These are phyloP conservation scores for Cotesia typhae DNA, from an alignment of 1,140 invertebrate species.

Conservation along the genomic window DNA sequence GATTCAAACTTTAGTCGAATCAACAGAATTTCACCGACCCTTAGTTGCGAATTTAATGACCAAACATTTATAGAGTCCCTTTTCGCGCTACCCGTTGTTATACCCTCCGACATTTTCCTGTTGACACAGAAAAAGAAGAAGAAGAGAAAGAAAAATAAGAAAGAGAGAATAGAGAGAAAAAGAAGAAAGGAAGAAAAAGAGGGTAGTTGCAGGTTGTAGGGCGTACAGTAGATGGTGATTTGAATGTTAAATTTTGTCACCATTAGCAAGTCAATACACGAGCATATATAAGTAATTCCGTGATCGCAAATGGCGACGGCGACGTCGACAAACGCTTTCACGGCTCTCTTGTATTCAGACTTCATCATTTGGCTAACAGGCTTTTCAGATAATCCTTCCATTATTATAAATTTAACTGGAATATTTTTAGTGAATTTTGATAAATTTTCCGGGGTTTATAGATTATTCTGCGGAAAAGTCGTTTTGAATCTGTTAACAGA, in stretches of 20 bases:
- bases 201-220: background rate
- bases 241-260: conserved; percentile 44
- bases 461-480: too few relatives aligned
- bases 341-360: too few relatives aligned
- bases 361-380: too few relatives aligned
- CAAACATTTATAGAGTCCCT: too few relatives aligned
- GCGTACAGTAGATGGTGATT: conserved; percentile 34
- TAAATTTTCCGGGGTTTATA: background rate
- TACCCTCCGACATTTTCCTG: too few relatives aligned
- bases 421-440: background rate
- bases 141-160: background rate
- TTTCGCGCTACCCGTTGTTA: too few relatives aligned
- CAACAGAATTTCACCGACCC: too few relatives aligned
- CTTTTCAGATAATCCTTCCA: too few relatives aligned
- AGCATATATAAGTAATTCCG: conserved; percentile 30
- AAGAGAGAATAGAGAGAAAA: background rate
- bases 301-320: background rate
- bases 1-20: too few relatives aligned
- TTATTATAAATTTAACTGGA: background rate
- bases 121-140: too few relatives aligned
- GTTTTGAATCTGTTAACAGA: too few relatives aligned
- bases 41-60: too few relatives aligned
- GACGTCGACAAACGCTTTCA: background rate
- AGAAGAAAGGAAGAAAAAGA: background rate
- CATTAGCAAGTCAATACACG: conserved; percentile 46